phyloP scores from a whole-genome alignment of 2,797 vertebrate species.

The Petrocephalus sullivani region DNA sequence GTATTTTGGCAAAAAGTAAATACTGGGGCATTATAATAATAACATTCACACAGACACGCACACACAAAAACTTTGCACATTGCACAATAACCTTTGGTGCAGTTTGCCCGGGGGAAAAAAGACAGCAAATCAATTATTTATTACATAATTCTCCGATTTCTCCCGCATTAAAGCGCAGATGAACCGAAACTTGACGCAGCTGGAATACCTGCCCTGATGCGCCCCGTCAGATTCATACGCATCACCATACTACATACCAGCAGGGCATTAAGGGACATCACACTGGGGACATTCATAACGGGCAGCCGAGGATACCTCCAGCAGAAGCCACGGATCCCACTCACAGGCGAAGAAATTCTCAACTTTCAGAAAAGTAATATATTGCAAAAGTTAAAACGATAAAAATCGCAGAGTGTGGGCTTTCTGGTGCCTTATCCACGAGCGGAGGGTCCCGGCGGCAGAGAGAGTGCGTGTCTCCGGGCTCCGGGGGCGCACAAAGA shows the following conservation, averaged over 20 bases:
- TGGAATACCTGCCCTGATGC: neutral
- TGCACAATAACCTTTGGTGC: neutral
- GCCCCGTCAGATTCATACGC: neutral
- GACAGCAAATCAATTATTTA: neutral
- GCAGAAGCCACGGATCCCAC: slow-evolving; percentile 8
- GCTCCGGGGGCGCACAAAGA: slow-evolving; percentile 56
- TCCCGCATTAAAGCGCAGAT: neutral
- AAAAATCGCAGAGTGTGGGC: neutral
- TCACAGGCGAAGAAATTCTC: neutral
- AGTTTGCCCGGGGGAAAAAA: neutral
- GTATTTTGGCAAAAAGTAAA: too few species aligned
- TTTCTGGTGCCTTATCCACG: neutral
- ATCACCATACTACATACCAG: neutral
- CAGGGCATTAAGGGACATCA: neutral
- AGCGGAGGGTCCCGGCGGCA: neutral
- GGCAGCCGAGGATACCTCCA: neutral
- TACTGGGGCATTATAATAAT: too few species aligned
- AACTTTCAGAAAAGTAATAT: neutral
- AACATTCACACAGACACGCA: neutral
- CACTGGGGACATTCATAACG: slow-evolving; percentile 11
- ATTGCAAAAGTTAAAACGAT: neutral
- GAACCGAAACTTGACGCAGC: neutral
- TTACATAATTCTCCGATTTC: neutral
- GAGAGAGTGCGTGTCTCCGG: too few species aligned
- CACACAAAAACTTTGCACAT: neutral